Evolutionary conservation across 2,888 invertebrate genomes (phyloP).

Genomic region (Hemaris fuciformis): DNA sequence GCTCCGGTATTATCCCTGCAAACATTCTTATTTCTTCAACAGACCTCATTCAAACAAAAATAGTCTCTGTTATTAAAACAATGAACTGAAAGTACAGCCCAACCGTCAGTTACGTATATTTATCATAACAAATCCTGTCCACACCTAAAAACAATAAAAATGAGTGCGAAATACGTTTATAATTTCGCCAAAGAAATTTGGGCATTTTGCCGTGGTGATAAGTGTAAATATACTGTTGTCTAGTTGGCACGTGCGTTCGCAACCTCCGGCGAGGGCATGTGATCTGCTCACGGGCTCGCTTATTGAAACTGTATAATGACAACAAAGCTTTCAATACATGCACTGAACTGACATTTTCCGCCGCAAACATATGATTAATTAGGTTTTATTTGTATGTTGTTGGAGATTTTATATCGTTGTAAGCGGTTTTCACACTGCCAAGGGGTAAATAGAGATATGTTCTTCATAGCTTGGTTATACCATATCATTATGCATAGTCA

Average conservation of each 20-base stretch:
- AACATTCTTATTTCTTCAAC: too few species aligned
- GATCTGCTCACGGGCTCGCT: slow-evolving; percentile 24
- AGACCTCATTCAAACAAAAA: too few species aligned
- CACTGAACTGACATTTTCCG: slow-evolving; percentile 12
- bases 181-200: background rate
- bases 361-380: background rate
- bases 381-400: background rate
- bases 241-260: background rate
- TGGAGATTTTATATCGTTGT: background rate
- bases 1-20: too few species aligned
- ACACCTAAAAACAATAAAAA: too few species aligned
- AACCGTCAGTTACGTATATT: too few species aligned
- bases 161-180: too few species aligned
- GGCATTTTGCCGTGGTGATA: background rate
- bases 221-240: background rate
- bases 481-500: too few species aligned
- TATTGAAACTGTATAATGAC: slow-evolving; percentile 13
- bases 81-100: too few species aligned
- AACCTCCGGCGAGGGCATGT: slow-evolving; percentile 24
- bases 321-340: background rate
- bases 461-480: too few species aligned
- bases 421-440: background rate
- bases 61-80: too few species aligned
- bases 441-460: background rate
- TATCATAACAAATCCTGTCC: too few species aligned